Conservation (phyloP, 2,888 invertebrate species). For the Sinopyrophorus schimmeli region DNA sequence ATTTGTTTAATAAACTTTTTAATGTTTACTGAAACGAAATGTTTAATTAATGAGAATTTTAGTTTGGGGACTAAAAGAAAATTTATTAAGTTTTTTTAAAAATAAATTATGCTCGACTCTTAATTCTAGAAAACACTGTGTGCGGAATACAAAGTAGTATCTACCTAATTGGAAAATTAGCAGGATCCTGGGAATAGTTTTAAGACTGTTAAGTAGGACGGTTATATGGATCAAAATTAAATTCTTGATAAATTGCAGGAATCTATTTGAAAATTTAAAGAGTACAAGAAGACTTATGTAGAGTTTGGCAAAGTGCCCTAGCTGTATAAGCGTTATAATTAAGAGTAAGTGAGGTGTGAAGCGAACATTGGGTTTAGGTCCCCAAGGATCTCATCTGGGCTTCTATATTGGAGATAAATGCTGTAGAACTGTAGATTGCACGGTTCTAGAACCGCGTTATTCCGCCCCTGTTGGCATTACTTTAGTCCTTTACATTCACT, state of each 20-base stretch:
- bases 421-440: slow-evolving; percentile 34
- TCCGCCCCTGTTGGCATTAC: slow-evolving; percentile 25
- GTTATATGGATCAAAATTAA: too few relatives aligned
- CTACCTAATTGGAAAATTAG: too few relatives aligned
- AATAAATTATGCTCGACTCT: too few relatives aligned
- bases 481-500: slow-evolving; percentile 20
- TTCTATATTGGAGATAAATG: slow-evolving; percentile 44
- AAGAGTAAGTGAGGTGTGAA: slow-evolving; percentile 54
- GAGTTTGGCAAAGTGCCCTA: slow-evolving; percentile 32
- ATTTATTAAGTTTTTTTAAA: too few relatives aligned
- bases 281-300: slow-evolving; percentile 30
- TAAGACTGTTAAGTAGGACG: too few relatives aligned
- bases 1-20: too few relatives aligned
- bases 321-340: slow-evolving; percentile 49
- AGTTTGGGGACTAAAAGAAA: too few relatives aligned
- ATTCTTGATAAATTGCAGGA: slow-evolving; percentile 23
- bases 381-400: slow-evolving; percentile 49
- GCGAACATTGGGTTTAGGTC: slow-evolving; percentile 48
- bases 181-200: too few relatives aligned
- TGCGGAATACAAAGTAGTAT: too few relatives aligned
- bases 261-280: slow-evolving; percentile 28
- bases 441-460: slow-evolving; percentile 26
- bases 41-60: too few relatives aligned
- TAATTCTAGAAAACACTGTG: too few relatives aligned
- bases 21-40: too few relatives aligned